Evolutionary conservation across 2,797 vertebrate species (phyloP), one percentile per base, ranked within the genome.

Genomic region (Oreochromis grahami): DNA sequence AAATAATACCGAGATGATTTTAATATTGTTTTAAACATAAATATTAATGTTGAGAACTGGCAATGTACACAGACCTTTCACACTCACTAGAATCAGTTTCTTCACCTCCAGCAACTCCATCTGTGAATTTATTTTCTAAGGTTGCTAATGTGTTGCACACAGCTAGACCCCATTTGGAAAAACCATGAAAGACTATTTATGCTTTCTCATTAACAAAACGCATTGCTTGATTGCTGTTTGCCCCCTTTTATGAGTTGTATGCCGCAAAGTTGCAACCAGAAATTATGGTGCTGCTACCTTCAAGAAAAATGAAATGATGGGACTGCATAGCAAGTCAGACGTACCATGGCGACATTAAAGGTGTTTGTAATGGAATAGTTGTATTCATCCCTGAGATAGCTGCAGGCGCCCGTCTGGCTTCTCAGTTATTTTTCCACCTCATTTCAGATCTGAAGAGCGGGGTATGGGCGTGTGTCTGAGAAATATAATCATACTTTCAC

Each of bases 361-460:
- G 86, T 91, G 81, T 94, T 90, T 92, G 90, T 92, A 93, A 94
- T 93, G 88, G 82, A 92, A 91, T 84, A 86, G 89, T 86, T 88
- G 84, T 82, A 91, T 92, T 94, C 90, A 88, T 91, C 91, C 86
- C 84, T 84, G 82, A 92, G 87, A 92, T 91, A 84, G 94, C 93
- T 94, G 86, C 86, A 79, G 91, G 91, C 85, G 5, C 53, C 82
- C 24, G 82, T 86, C 84, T 89, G 86, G 76, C 82, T 92, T 81
- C 29, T 82, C 87, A 88, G 85, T 92, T 93, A 88, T 86, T 91
- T 93, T 93, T 91, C 83, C 90, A 91, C 82, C 91, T 95, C 86
- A 92, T 93, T 93, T 94, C 86, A 93, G 81, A 94, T 91, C 80
- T 88, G 87, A 95, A 85, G 91, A 91, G 87, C 72, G n/a, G 70